A percentile compares a stretch with the other conserved stretches of the same genome.
Conservation (phyloP, 2,888 invertebrate genomes). For the Hydriomena furcata region DNA sequence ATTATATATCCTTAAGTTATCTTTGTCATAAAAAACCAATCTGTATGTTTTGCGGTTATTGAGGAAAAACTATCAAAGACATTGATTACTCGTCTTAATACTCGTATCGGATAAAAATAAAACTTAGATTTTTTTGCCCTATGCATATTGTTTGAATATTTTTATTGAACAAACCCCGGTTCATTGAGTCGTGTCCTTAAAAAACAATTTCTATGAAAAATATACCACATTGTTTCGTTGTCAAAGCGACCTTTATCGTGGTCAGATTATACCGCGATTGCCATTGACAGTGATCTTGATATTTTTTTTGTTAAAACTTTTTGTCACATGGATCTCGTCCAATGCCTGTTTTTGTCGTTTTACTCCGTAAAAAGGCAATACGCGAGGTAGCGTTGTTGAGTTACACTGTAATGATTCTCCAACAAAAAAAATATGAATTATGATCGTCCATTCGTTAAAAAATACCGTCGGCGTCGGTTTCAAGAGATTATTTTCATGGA, state of each 20-base stretch:
- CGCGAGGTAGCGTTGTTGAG: constrained; percentile 54
- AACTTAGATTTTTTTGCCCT: too few relatives aligned
- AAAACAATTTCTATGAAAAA: background rate
- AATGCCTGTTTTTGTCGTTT: constrained; percentile 47
- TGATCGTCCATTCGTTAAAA: constrained; percentile 45
- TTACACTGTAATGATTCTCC: constrained; percentile 51
- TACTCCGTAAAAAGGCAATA: constrained; percentile 49
- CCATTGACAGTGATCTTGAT: constrained; percentile 78
- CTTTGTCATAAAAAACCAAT: too few relatives aligned
- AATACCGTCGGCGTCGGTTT: constrained; percentile 42
- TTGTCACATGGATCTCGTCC: constrained; percentile 51
- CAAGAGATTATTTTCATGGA: constrained; percentile 48
- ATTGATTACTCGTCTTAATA: too few relatives aligned
- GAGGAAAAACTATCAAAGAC: too few relatives aligned
- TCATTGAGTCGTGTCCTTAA: background rate
- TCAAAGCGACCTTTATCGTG: constrained; percentile 46
- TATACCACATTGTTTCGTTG: background rate
- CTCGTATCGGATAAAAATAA: too few relatives aligned
- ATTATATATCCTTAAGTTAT: too few relatives aligned
- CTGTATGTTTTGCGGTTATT: too few relatives aligned
- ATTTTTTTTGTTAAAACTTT: constrained; percentile 52
- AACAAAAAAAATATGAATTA: constrained; percentile 50
- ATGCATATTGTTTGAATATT: too few relatives aligned
- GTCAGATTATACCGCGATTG: constrained; percentile 53
- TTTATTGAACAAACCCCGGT: too few relatives aligned